Evolutionary conservation across 2,888 invertebrate genomes (phyloP).

Genomic region (Prosopocoilus inquinatus): DNA sequence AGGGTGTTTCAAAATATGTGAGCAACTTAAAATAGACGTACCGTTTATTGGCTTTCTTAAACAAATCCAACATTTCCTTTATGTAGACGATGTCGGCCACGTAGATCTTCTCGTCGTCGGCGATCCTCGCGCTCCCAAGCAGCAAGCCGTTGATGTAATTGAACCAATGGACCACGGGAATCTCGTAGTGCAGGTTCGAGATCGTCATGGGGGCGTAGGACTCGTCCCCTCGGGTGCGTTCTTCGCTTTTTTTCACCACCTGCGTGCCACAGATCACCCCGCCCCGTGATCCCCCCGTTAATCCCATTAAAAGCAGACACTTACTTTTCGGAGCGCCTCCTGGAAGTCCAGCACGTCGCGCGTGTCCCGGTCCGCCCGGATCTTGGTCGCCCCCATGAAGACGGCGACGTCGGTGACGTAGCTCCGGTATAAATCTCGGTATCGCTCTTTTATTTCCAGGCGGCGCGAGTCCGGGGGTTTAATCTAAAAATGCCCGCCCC

Average conservation of each 20-base stretch:
- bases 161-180: slow-evolving; percentile 45
- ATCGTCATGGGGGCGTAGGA: slow-evolving; percentile 47
- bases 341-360: slow-evolving; percentile 40
- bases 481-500: slow-evolving; percentile 14
- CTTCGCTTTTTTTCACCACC: slow-evolving; percentile 17
- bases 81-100: slow-evolving; percentile 40
- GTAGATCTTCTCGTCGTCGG: slow-evolving; percentile 40
- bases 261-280: slow-evolving; percentile 1
- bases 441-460: slow-evolving; percentile 32
- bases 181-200: slow-evolving; percentile 52
- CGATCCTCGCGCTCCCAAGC: slow-evolving; percentile 34
- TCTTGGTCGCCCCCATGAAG: slow-evolving; percentile 36
- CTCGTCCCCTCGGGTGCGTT: slow-evolving; percentile 15
- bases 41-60: slow-evolving; percentile 41
- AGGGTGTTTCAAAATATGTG: neutral
- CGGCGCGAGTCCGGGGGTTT: slow-evolving; percentile 17
- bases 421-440: slow-evolving; percentile 26
- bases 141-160: slow-evolving; percentile 40
- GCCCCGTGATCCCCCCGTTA: slow-evolving; percentile 6
- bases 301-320: slow-evolving; percentile 3
- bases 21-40: slow-evolving; percentile 23
- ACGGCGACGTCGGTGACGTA: slow-evolving; percentile 43
- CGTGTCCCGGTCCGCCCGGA: slow-evolving; percentile 37
- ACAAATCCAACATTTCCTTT: slow-evolving; percentile 34
- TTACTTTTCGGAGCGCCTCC: slow-evolving; percentile 36